phyloP scores from a whole-genome alignment of 2,113 vertebrate genomes.

The Crypturellus undulatus region DNA sequence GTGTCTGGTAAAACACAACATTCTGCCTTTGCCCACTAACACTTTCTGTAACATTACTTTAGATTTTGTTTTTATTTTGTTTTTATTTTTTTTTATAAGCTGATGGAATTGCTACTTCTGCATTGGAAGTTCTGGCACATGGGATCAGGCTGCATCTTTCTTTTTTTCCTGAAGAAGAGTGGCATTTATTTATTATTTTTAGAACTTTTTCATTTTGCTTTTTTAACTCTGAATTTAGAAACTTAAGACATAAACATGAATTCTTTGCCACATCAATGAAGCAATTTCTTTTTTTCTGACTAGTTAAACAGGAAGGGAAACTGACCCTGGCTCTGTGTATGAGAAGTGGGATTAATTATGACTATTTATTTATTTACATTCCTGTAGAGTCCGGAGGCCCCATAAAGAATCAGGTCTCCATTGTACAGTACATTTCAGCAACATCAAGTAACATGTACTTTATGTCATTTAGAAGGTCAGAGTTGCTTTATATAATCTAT shows the following conservation, averaged over 20 bases:
- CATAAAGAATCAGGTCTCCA: not conserved
- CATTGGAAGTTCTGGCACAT: slow-evolving; percentile 1
- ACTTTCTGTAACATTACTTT: not conserved
- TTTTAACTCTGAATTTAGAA: not conserved
- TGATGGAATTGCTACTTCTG: not conserved
- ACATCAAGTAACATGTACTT: not conserved
- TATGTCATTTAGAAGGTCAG: not conserved
- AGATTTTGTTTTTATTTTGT: no score
- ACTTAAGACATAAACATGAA: not conserved
- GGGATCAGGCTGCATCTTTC: not conserved
- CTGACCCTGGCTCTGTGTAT: not conserved
- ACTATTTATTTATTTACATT: not conserved
- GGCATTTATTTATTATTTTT: slow-evolving; percentile 9
- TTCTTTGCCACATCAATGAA: not conserved
- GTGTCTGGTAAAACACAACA: not conserved
- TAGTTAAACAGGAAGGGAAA: not conserved
- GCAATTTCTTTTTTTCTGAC: not conserved
- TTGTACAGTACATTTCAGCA: not conserved
- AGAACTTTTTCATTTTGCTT: not conserved
- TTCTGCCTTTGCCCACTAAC: not conserved
- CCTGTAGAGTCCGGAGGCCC: not conserved
- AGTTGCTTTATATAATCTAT: not conserved
- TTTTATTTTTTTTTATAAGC: not conserved
- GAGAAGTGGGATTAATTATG: not conserved
- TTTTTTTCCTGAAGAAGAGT: not conserved